phyloP scores from a whole-genome alignment of 1,140 invertebrate species.

The Temnothorax curvispinosus region DNA sequence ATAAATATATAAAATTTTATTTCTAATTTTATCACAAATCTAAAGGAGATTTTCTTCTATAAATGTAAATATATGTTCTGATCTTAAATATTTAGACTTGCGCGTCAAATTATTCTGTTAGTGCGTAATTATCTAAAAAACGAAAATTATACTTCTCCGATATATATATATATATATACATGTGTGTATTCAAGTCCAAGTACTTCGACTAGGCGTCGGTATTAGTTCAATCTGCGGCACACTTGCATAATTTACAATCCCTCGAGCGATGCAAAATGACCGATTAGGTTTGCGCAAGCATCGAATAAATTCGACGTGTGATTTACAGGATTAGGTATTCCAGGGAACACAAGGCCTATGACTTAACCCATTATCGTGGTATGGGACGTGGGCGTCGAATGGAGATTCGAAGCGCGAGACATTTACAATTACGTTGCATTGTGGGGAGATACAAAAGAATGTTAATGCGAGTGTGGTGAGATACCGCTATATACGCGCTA shows the following conservation, averaged over 20 bases:
- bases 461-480: constrained; percentile 15
- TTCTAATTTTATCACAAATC: background rate
- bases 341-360: constrained; percentile 50
- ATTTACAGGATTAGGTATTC: constrained; percentile 62
- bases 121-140: background rate
- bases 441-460: constrained; percentile 50
- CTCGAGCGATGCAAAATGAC: constrained; percentile 31
- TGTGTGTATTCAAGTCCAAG: background rate
- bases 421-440: constrained; percentile 50
- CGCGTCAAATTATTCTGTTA: background rate
- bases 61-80: background rate
- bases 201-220: background rate
- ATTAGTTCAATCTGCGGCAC: background rate
- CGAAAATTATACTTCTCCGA: background rate
- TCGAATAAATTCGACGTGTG: constrained; percentile 60
- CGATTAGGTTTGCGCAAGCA: constrained; percentile 48
- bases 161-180: too few species aligned
- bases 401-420: constrained; percentile 61
- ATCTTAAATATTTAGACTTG: background rate
- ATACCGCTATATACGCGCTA: constrained; percentile 25
- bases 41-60: background rate
- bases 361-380: constrained; percentile 39
- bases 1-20: background rate
- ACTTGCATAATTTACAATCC: constrained; percentile 31
- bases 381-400: constrained; percentile 58